Conservation (phyloP, 2,113 vertebrate species). For the Motacilla tschutschensis region DNA sequence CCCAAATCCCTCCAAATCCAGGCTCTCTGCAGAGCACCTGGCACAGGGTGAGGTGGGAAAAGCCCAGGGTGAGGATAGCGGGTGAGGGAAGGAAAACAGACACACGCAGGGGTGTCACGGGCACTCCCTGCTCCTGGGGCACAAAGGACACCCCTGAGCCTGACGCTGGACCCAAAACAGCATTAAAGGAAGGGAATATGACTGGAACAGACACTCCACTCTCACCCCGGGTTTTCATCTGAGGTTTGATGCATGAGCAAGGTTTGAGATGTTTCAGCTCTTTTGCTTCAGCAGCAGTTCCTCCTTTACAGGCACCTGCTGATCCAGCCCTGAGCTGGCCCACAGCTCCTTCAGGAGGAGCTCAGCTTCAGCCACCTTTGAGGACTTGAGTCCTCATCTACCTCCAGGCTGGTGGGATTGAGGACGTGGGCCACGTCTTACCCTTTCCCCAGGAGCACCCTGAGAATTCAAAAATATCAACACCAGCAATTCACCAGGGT, state of each 20-base stretch:
- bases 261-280: not conserved
- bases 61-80: not conserved
- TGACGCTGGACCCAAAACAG: not conserved
- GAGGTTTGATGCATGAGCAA: not conserved
- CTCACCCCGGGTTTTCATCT: not conserved
- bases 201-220: not conserved
- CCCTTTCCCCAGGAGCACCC: not conserved
- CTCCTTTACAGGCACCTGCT: not conserved
- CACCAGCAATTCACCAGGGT: not conserved
- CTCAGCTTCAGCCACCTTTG: not conserved
- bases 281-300: not conserved
- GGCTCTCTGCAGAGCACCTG: not conserved
- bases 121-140: not conserved
- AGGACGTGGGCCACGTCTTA: not conserved
- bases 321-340: not conserved
- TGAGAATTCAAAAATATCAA: not conserved
- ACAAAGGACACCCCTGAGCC: not conserved
- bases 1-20: not conserved
- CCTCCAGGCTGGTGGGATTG: not conserved
- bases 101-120: rapidly evolving
- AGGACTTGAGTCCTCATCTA: rapidly evolving
- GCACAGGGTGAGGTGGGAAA: not conserved
- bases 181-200: not conserved
- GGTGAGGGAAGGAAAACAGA: not conserved
- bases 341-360: not conserved